Base-by-base conservation (phyloP, 2,797 vertebrate genomes). In the Choloepus didactylus region DNA sequence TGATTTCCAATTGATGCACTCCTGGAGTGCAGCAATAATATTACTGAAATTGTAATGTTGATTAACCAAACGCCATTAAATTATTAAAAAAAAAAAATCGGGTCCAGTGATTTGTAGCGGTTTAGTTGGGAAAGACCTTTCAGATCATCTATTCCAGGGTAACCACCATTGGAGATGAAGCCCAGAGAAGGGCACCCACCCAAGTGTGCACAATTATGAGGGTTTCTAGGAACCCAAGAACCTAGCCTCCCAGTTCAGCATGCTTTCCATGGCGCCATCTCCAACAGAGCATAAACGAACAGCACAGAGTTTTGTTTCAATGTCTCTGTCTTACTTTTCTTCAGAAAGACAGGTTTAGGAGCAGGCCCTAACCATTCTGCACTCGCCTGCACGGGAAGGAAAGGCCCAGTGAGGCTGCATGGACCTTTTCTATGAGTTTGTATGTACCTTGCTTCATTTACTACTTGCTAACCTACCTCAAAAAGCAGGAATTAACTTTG, bases 401-500 rank as follows among this genome's bases (percentile, higher is more conserved):
- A 90, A 89, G 16, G 23, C 41, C 12, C 54, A 7, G 16, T 29
- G 35, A 82, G 31, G 66, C 66, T 49, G 64, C 8, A 18, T 25
- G 2, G 19, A 38, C 10, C 29, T 86, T 19, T 69, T 19, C 6
- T 11, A 23, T 5, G 3, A 93, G 51, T 64, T 18, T 49, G 3
- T 51, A 25, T 79, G 35, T 46, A n/a, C 25, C n/a, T 35, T 23
- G 5, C 38, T 67, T 85, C 49, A 67, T 87, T 89, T 75, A 72
- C 21, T 60, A 87, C 83, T 54, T 25, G 59, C 54, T 76, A 62
- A 92, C 75, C 90, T 91, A n/a, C 75, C 83, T 84, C 15, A 44
- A 87, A 77, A 85, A 83, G 59, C 75, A 91, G 44, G 72, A 95
- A 91, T 75, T 87, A 94, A 93, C 88, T 81, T 84, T 51, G 23